Evolutionary conservation across 1,140 invertebrate species (phyloP), one percentile per base, ranked within the genome.

Genomic region (Euwallacea similis): DNA sequence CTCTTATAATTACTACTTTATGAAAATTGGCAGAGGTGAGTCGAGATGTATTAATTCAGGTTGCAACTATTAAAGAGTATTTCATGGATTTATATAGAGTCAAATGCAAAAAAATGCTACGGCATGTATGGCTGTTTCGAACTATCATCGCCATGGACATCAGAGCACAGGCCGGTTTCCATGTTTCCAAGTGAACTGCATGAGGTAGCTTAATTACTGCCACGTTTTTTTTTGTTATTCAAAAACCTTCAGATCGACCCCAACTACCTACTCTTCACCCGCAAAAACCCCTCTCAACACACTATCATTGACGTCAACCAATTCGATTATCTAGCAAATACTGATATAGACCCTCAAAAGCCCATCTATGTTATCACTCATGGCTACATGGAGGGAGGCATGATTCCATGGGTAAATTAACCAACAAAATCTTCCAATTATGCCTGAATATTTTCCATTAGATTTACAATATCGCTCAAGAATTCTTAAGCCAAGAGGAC

Each of bases 111-210:
- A 0, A 83, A 81, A 79, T 96, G 93, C 77, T 95, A 90, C 78
- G 89, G 88, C 2, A 85, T 87, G 0, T 94, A 91, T 72, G 94
- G 93, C 6, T 96, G 94, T 79, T 95, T 93, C 77, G 90, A 91
- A 43, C 88, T 93, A 53, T 87, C 86, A n/a, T 85, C 88, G 21
- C 92, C 92, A 3, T 96, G 92, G 91, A 88, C 88, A 0, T 90
- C 90, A 6, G 87, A 88, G 65, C 87, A 88, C 53, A 84, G 93
- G 46, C 92, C 92, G 7, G 88, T 94, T 42, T 91, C 90, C 66
- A 85, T 90, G 9, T 93, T 93, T 79, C 94, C 94, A 0, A 84
- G 87, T 71, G 84, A 87, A 70, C 83, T 89, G 33, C 82, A 86
- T 56, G 84, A 82, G 65, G 85, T 90, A 62, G 41, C 21, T 58